phyloP scores from a whole-genome alignment of 2,113 vertebrate species.

The Camarhynchus parvulus region DNA sequence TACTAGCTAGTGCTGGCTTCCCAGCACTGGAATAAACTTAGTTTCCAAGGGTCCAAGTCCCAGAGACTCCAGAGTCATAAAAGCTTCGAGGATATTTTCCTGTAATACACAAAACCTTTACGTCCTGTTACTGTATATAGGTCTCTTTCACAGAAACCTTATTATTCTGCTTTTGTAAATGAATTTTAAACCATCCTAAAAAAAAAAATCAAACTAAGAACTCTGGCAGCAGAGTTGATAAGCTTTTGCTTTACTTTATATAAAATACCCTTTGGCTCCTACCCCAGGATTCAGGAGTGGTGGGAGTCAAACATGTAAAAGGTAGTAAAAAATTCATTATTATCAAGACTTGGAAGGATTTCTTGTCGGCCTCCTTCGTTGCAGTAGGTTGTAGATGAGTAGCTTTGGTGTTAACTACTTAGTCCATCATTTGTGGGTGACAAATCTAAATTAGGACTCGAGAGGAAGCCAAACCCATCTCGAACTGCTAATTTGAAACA shows the following conservation, averaged over 20 bases:
- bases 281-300: conserved; percentile 54
- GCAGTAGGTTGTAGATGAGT: conserved; percentile 60
- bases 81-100: conserved; percentile 58
- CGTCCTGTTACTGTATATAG: conserved; percentile 57
- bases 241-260: conserved; percentile 56
- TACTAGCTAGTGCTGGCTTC: conserved; percentile 55
- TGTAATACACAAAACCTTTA: conserved; percentile 40
- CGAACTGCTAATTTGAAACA: conserved; percentile 11
- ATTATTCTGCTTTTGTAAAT: conserved; percentile 56
- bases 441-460: conserved; percentile 52
- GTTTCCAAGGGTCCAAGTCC: conserved; percentile 78
- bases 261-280: conserved; percentile 34
- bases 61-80: conserved; percentile 68
- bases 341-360: conserved; percentile 44
- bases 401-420: conserved; percentile 70
- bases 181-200: conserved; percentile 51
- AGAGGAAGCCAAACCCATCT: conserved; percentile 48
- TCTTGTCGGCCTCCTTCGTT: conserved; percentile 59
- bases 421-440: conserved; percentile 50
- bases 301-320: conserved; percentile 58
- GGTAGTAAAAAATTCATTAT: conserved; percentile 50
- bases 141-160: conserved; percentile 60
- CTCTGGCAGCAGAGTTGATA: conserved; percentile 52
- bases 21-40: conserved; percentile 55
- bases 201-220: neutral